phyloP scores from a whole-genome alignment of 2,113 vertebrate species.

The Oriolus oriolus region DNA sequence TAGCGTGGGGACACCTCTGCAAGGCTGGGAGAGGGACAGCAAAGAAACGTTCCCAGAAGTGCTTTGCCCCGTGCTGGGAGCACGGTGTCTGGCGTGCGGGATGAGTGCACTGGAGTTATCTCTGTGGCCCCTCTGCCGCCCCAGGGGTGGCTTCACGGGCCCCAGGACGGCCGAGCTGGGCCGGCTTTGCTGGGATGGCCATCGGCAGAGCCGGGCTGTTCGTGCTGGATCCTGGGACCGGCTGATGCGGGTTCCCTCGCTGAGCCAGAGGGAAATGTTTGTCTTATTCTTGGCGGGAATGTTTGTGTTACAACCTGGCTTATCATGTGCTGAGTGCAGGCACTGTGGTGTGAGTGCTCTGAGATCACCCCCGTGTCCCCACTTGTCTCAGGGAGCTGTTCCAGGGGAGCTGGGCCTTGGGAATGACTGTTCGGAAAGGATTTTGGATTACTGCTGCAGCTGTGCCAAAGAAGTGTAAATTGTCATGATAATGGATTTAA shows the following conservation, averaged over 20 bases:
- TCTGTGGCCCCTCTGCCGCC: neutral
- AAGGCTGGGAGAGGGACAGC: neutral
- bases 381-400: neutral
- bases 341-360: neutral
- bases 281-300: neutral
- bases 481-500: neutral
- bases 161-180: neutral
- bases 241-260: rapidly evolving
- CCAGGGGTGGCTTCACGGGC: rapidly evolving
- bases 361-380: neutral
- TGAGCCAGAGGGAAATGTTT: neutral
- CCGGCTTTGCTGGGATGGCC: neutral
- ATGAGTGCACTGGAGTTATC: rapidly evolving
- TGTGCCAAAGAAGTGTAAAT: neutral
- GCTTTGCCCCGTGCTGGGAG: rapidly evolving
- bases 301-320: neutral
- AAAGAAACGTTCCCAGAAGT: rapidly evolving
- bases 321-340: neutral
- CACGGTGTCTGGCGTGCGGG: rapidly evolving
- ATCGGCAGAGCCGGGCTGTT: neutral
- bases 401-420: neutral
- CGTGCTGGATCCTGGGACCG: neutral
- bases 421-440: neutral
- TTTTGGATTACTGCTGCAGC: neutral
- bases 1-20: rapidly evolving